These are phyloP conservation scores for Podarcis lilfordi DNA, from an alignment of 2,797 vertebrate genomes.

Conservation along the genomic window DNA sequence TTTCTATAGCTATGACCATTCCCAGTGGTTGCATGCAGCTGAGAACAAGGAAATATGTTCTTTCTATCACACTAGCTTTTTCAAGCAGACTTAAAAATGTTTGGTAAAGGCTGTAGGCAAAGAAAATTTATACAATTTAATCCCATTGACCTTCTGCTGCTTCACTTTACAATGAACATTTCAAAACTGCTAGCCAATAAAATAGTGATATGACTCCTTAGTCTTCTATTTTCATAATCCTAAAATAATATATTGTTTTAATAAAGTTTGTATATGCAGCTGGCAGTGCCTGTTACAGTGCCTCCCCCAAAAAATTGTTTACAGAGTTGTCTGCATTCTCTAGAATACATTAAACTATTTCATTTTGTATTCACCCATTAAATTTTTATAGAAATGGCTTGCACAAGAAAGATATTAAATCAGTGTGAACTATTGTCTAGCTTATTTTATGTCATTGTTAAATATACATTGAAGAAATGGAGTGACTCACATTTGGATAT, in stretches of 20 bases:
- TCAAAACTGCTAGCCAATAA: conserved; percentile 53
- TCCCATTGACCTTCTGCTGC: not conserved
- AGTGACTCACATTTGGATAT: conserved; percentile 28
- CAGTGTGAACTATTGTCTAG: conserved; percentile 50
- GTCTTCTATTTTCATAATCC: conserved; percentile 58
- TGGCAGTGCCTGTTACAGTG: conserved; percentile 23
- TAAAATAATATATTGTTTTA: conserved; percentile 77
- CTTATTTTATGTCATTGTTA: conserved; percentile 65
- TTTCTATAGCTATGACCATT: not conserved
- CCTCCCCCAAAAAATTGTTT: conserved; percentile 55
- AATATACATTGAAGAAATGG: conserved; percentile 48
- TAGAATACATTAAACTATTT: conserved; percentile 69
- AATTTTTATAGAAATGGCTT: conserved; percentile 75
- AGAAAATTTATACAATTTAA: conserved; percentile 5
- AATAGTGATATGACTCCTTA: conserved; percentile 32
- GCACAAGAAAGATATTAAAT: conserved; percentile 69
- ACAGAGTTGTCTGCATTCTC: conserved; percentile 54
- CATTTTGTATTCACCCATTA: conserved; percentile 72
- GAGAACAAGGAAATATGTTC: not conserved
- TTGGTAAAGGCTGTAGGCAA: not conserved
- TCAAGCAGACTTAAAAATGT: not conserved
- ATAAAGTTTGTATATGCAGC: conserved; percentile 69
- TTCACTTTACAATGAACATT: conserved; percentile 42
- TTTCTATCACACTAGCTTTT: not conserved
- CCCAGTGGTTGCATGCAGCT: not conserved